Conservation (phyloP, 1,140 invertebrate genomes). For the Steinernema khuongi region DNA sequence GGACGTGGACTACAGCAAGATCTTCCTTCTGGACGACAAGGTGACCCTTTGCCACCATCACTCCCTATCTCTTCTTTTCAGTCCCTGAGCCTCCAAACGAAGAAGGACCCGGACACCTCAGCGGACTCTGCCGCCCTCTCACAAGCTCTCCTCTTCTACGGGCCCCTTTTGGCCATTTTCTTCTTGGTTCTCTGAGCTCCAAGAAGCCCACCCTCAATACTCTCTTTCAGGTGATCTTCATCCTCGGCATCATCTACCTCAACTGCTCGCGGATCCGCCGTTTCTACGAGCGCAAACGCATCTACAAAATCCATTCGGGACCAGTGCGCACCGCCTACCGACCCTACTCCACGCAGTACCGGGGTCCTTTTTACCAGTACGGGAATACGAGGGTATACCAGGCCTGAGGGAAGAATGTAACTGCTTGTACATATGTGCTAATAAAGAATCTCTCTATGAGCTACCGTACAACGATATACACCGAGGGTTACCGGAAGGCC, state of each 20-base stretch:
- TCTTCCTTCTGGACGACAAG: background rate
- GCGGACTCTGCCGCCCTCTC: background rate
- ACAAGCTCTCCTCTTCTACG: background rate
- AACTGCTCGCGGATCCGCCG: background rate
- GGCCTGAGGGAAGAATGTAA: background rate
- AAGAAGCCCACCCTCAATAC: background rate
- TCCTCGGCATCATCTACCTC: background rate
- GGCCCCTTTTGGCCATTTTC: background rate
- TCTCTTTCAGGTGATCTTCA: background rate
- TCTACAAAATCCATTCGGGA: background rate
- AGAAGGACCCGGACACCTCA: background rate
- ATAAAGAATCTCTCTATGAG: background rate
- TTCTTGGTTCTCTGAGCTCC: background rate
- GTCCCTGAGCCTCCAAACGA: too few relatives aligned
- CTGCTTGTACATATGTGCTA: background rate
- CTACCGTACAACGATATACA: too few relatives aligned
- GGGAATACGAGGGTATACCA: background rate
- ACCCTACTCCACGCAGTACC: background rate
- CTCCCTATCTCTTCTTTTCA: too few relatives aligned
- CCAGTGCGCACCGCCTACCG: background rate
- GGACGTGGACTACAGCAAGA: too few relatives aligned
- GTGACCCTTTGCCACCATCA: too few relatives aligned
- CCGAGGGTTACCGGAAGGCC: too few relatives aligned
- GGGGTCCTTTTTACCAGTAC: background rate
- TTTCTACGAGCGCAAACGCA: background rate